Conservation (phyloP, 2,797 vertebrate genomes). For the Sebastes nivosus region DNA sequence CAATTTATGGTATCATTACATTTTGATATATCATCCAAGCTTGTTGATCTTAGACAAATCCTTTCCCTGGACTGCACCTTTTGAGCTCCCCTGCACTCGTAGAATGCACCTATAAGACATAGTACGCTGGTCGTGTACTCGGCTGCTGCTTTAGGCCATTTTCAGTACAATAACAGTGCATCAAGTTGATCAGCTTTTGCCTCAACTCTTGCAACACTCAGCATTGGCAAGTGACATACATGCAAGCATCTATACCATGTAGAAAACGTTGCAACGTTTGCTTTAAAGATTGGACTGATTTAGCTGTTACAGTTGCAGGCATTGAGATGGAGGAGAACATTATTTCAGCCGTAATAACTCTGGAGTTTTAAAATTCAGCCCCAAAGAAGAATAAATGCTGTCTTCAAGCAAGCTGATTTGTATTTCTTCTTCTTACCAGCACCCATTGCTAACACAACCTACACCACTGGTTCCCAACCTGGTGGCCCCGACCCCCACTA, state of each 20-base stretch:
- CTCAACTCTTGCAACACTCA: not conserved
- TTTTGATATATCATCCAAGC: accelerated
- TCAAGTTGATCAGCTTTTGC: not conserved
- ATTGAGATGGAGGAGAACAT: not conserved
- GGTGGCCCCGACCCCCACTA: accelerated
- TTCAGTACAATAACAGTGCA: not conserved
- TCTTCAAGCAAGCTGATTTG: not conserved
- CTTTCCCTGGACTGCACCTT: not conserved
- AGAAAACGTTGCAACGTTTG: not conserved
- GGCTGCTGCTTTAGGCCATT: not conserved
- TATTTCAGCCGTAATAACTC: not conserved
- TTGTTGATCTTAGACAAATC: not conserved
- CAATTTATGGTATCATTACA: accelerated
- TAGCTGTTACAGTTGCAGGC: too few relatives aligned
- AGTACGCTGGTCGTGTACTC: not conserved
- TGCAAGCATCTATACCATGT: not conserved
- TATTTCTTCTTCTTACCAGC: not conserved
- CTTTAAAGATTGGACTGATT: not conserved
- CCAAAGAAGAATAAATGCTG: not conserved
- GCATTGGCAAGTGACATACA: not conserved
- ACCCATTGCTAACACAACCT: not conserved
- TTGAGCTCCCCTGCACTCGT: not conserved
- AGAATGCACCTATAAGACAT: not conserved
- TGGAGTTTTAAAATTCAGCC: not conserved
- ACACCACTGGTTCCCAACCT: too few relatives aligned